A percentile compares a stretch with the other conserved stretches of the same genome.
phyloP scores from a whole-genome alignment of 1,140 invertebrate species.

The Luehdorfia chinensis region DNA sequence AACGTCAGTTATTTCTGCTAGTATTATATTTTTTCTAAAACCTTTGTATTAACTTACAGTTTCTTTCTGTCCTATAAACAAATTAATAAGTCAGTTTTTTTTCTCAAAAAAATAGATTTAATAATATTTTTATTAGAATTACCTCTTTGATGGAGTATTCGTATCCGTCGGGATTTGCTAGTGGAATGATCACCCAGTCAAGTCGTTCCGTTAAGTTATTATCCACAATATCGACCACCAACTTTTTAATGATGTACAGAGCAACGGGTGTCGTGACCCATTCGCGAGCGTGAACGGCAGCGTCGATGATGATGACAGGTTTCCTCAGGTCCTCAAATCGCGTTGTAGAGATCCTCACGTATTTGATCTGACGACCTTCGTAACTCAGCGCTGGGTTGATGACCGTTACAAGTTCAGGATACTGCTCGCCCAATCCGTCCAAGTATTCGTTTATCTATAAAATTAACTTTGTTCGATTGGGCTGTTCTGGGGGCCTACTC shows the following conservation, averaged over 20 bases:
- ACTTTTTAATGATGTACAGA: constrained; percentile 80
- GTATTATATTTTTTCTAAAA: too few relatives aligned
- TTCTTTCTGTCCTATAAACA: too few relatives aligned
- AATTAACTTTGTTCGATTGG: too few relatives aligned
- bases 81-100: too few relatives aligned
- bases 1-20: too few relatives aligned
- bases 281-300: constrained; percentile 82
- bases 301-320: constrained; percentile 77
- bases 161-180: constrained; percentile 84
- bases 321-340: constrained; percentile 81
- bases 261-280: constrained; percentile 83
- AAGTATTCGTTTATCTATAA: constrained; percentile 78
- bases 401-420: constrained; percentile 69
- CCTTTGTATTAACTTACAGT: too few relatives aligned
- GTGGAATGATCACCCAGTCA: constrained; percentile 83
- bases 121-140: constrained; percentile 23
- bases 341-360: constrained; percentile 76
- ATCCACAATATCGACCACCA: constrained; percentile 77
- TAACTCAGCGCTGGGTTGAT: constrained; percentile 74
- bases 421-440: constrained; percentile 64
- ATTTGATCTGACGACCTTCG: constrained; percentile 77
- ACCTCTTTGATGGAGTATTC: constrained; percentile 79
- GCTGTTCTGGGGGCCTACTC: too few relatives aligned
- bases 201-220: constrained; percentile 77
- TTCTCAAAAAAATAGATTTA: too few relatives aligned